These are phyloP conservation scores for Lysandra coridon DNA, from an alignment of 2,888 invertebrate species.

Conservation along the genomic window DNA sequence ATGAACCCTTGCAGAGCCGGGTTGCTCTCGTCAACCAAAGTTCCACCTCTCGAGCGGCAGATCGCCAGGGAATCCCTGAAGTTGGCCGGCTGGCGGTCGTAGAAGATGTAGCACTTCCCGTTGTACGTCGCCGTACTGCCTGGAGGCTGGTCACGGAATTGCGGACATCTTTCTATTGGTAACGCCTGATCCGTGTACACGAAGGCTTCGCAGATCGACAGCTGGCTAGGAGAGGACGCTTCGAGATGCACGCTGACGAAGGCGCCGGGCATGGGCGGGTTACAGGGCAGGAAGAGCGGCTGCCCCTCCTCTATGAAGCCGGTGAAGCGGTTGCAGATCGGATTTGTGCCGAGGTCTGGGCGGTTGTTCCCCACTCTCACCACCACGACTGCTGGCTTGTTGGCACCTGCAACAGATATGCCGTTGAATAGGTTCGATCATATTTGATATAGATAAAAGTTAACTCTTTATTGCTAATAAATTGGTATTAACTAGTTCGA, in stretches of 20 bases:
- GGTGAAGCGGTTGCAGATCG: slow-evolving; percentile 94
- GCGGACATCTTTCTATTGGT: slow-evolving; percentile 95
- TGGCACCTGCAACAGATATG: slow-evolving; percentile 80
- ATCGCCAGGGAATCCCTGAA: slow-evolving; percentile 90
- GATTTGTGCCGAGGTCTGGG: slow-evolving; percentile 94
- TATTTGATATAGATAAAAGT: too few species aligned
- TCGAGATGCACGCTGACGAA: slow-evolving; percentile 96
- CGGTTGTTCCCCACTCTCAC: slow-evolving; percentile 96
- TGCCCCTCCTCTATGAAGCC: slow-evolving; percentile 93
- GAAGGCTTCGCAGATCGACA: slow-evolving; percentile 95
- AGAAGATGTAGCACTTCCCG: slow-evolving; percentile 97
- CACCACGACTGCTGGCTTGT: slow-evolving; percentile 90
- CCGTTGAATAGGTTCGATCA: not conserved
- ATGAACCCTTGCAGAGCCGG: slow-evolving; percentile 96
- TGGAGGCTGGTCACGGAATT: slow-evolving; percentile 95
- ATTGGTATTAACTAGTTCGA: too few species aligned
- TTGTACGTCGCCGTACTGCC: slow-evolving; percentile 96
- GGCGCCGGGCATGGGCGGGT: slow-evolving; percentile 96
- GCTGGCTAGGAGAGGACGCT: slow-evolving; percentile 85
- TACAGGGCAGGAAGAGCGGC: slow-evolving; percentile 94
- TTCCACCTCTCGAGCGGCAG: slow-evolving; percentile 90
- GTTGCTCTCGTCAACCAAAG: slow-evolving; percentile 94
- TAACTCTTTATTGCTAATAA: too few species aligned
- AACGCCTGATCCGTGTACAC: slow-evolving; percentile 95
- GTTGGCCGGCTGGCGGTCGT: slow-evolving; percentile 90